These are phyloP conservation scores for Platypus cylindrus DNA, from an alignment of 2,888 invertebrate genomes.

Conservation along the genomic window DNA sequence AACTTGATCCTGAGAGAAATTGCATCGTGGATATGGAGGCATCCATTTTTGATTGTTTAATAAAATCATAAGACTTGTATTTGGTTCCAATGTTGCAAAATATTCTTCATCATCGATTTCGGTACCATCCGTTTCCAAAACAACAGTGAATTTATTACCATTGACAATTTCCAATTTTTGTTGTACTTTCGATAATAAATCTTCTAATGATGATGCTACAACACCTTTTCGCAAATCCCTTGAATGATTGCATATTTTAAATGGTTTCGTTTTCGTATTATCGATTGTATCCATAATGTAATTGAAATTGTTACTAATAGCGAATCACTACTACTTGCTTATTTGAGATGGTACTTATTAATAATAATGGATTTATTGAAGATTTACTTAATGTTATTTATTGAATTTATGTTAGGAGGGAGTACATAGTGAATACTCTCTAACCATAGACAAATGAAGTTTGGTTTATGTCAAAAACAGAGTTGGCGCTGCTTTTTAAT, in stretches of 20 bases:
- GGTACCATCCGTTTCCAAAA: constrained; percentile 84
- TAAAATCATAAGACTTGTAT: constrained; percentile 75
- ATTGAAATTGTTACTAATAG: constrained; percentile 1
- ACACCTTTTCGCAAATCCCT: constrained; percentile 73
- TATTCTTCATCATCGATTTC: constrained; percentile 94
- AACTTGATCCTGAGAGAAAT: constrained; percentile 41
- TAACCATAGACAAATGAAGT: too few relatives aligned
- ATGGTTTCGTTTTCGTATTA: constrained; percentile 45
- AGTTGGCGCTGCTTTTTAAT: too few relatives aligned
- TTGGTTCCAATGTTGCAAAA: constrained; percentile 79
- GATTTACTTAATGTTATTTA: too few relatives aligned
- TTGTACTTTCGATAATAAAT: constrained; percentile 61
- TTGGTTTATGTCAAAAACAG: too few relatives aligned
- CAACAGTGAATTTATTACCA: constrained; percentile 53
- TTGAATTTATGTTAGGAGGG: too few relatives aligned
- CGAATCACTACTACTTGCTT: constrained; percentile 2
- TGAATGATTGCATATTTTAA: constrained; percentile 67
- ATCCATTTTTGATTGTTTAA: constrained; percentile 62
- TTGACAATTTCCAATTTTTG: constrained; percentile 55
- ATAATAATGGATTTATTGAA: too few relatives aligned
- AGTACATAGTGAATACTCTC: too few relatives aligned
- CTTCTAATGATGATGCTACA: constrained; percentile 66
- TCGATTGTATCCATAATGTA: constrained; percentile 44
- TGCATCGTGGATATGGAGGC: constrained; percentile 48
- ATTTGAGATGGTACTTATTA: too few relatives aligned